Percentiles rank a stretch among this genome's conserved stretches.
These are phyloP conservation scores for Dendrolimus punctatus DNA, from an alignment of 1,140 invertebrate species.

Conservation along the genomic window DNA sequence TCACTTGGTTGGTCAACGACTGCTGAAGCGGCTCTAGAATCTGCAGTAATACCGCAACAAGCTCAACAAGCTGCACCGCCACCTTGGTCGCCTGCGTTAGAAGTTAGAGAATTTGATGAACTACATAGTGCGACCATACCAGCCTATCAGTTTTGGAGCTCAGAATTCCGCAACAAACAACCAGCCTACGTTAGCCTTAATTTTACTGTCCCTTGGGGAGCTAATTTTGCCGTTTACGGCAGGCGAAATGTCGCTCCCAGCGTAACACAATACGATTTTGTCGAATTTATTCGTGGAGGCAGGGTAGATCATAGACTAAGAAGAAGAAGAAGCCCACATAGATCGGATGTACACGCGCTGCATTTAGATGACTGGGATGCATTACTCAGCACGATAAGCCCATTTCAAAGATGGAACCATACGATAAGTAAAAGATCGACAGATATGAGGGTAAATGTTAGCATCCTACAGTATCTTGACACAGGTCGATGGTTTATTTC, in stretches of 20 bases:
- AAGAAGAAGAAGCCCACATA: constrained; percentile 59
- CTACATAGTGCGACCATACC: constrained; percentile 87
- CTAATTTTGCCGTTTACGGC: constrained; percentile 95
- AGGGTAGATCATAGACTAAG: constrained; percentile 83
- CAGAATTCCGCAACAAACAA: constrained; percentile 90
- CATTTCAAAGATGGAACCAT: constrained; percentile 73
- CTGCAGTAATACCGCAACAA: constrained; percentile 75
- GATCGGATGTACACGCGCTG: constrained; percentile 40
- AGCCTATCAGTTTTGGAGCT: constrained; percentile 93
- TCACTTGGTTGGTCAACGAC: constrained; percentile 67
- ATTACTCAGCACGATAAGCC: constrained; percentile 65
- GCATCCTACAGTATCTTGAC: constrained; percentile 90
- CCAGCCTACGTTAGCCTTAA: constrained; percentile 92
- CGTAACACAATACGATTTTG: constrained; percentile 96
- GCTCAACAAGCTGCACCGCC: constrained; percentile 76
- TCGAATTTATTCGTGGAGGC: constrained; percentile 90
- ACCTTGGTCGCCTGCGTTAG: constrained; percentile 85
- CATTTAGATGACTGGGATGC: constrained; percentile 49
- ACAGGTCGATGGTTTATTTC: constrained; percentile 96
- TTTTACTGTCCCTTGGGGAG: constrained; percentile 90
- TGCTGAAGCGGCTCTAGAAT: constrained; percentile 71
- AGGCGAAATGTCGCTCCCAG: constrained; percentile 92
- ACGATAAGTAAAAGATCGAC: constrained; percentile 74
- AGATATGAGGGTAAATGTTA: constrained; percentile 86
- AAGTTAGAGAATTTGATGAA: constrained; percentile 86